Percentiles rank a stretch among this genome's conserved stretches.
phyloP scores from a whole-genome alignment of 1,140 invertebrate genomes.

The Drosophila arawakana region DNA sequence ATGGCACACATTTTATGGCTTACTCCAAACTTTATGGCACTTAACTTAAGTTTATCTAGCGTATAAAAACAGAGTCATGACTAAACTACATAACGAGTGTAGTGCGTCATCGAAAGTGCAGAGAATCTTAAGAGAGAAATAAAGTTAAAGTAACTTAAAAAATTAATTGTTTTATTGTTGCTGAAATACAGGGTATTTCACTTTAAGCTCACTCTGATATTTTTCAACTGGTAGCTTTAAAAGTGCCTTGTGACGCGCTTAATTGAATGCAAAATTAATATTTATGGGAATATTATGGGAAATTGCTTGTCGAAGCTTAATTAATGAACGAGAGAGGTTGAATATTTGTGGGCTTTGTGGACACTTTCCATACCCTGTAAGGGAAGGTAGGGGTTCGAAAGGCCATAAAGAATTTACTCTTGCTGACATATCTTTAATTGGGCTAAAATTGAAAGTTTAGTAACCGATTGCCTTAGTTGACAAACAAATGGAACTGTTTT shows the following conservation, averaged over 20 bases:
- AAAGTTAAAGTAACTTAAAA: no score
- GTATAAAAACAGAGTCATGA: background rate
- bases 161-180: background rate
- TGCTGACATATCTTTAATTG: no score
- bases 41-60: background rate
- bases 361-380: background rate
- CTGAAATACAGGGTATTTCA: background rate
- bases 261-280: conserved; percentile 66
- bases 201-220: background rate
- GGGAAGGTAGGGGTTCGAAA: no score
- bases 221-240: conserved; percentile 1
- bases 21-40: background rate
- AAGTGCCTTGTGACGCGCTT: conserved; percentile 12
- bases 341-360: background rate
- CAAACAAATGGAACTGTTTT: background rate
- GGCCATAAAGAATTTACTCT: no score
- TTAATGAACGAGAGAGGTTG: conserved; percentile 60
- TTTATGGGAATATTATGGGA: conserved; percentile 51
- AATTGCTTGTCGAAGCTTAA: conserved; percentile 48
- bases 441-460: no score
- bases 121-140: no score
- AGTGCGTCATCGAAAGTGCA: background rate
- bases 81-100: background rate
- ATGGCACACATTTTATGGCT: background rate
- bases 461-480: no score